Evolutionary conservation across 1,140 invertebrate species (phyloP).

Genomic region (Drosophila equinoxialis): DNA sequence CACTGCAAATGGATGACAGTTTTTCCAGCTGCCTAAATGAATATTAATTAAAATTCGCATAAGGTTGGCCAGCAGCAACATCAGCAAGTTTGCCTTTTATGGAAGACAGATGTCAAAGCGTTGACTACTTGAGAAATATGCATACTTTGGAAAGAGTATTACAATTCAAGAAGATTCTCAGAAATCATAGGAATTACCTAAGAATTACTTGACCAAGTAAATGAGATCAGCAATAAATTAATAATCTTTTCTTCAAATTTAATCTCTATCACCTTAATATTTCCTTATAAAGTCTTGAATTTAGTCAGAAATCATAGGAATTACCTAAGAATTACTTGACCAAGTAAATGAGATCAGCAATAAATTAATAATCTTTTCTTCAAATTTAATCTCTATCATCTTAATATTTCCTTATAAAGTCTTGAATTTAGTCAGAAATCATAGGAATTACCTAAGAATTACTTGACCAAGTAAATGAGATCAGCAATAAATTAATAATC

Average conservation of each 20-base stretch:
- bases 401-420: too few relatives aligned
- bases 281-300: background rate
- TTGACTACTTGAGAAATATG: conserved; percentile 46
- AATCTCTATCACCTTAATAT: too few relatives aligned
- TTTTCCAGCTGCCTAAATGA: conserved; percentile 60
- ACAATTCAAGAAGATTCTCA: background rate
- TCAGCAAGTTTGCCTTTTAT: conserved; percentile 58
- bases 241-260: too few relatives aligned
- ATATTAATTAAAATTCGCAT: conserved; percentile 66
- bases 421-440: too few relatives aligned
- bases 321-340: too few relatives aligned
- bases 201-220: background rate
- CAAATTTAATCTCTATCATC: too few relatives aligned
- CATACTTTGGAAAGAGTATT: background rate
- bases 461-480: background rate
- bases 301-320: background rate
- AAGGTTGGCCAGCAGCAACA: conserved; percentile 46
- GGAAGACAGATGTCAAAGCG: conserved; percentile 55
- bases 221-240: too few relatives aligned
- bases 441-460: background rate
- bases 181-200: background rate
- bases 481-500: too few relatives aligned
- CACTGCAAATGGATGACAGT: conserved; percentile 64
- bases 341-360: background rate
- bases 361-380: too few relatives aligned